A percentile compares a stretch with the other conserved stretches of the same genome.
These are phyloP conservation scores for Tipula unca DNA, from an alignment of 2,888 invertebrate species.

Conservation along the genomic window DNA sequence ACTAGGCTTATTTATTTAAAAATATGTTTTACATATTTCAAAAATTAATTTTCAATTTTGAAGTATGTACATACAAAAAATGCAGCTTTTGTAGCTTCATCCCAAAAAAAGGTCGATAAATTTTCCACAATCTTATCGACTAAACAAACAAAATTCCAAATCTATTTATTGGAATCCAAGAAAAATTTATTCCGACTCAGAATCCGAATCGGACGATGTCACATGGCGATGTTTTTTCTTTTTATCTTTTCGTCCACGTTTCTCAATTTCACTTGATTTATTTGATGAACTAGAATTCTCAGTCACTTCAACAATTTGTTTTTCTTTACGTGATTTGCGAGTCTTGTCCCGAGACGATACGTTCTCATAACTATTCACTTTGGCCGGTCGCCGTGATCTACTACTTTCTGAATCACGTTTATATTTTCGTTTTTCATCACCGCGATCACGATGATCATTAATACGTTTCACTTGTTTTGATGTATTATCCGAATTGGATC, in stretches of 20 bases:
- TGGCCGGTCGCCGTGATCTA: neutral
- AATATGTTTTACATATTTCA: neutral
- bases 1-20: neutral
- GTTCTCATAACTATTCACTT: neutral
- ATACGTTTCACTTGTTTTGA: slow-evolving; percentile 32
- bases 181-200: neutral
- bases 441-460: slow-evolving; percentile 15
- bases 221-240: neutral
- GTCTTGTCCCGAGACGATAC: neutral
- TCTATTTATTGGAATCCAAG: neutral
- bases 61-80: slow-evolving; percentile 2
- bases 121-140: neutral
- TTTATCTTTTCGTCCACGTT: neutral
- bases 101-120: neutral
- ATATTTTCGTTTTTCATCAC: slow-evolving; percentile 17
- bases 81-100: neutral
- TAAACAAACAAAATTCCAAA: neutral
- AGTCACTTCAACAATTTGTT: neutral
- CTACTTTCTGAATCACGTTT: neutral
- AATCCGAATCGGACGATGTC: neutral
- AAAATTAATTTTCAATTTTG: neutral
- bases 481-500: slow-evolving; percentile 34
- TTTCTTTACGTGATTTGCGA: neutral
- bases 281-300: neutral
- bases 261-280: slow-evolving; percentile 1